Conservation (phyloP, 2,113 vertebrate genomes). For the Eurystomus gularis region DNA sequence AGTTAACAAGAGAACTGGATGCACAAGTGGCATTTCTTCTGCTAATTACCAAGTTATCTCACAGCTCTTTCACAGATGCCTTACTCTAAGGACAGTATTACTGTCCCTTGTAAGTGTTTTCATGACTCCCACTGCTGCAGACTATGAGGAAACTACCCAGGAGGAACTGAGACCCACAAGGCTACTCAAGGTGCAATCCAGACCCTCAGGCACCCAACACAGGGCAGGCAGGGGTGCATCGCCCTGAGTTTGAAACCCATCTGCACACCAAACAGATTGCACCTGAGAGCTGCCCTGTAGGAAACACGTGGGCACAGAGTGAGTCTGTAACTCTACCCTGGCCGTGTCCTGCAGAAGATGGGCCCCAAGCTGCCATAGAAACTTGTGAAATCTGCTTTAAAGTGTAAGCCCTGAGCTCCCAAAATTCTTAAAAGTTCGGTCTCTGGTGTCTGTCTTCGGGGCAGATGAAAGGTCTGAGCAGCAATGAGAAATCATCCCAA, state of each 20-base stretch:
- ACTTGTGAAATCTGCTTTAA: neutral
- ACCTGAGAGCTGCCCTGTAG: neutral
- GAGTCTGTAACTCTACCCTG: neutral
- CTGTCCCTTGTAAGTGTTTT: neutral
- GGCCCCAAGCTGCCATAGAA: neutral
- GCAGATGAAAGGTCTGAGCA: accelerated
- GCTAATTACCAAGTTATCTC: neutral
- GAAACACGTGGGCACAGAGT: neutral
- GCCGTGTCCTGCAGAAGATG: accelerated
- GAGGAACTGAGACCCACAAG: neutral
- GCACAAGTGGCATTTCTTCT: neutral
- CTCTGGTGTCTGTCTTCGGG: neutral
- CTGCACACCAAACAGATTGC: neutral
- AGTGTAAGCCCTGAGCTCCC: neutral
- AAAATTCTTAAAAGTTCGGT: neutral
- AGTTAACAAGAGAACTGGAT: neutral
- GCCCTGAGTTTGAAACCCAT: neutral
- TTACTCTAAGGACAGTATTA: neutral
- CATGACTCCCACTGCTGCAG: neutral
- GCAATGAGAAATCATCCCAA: accelerated
- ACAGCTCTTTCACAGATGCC: neutral
- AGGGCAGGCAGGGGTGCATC: neutral
- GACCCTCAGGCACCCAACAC: neutral
- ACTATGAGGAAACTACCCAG: neutral
- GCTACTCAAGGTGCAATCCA: neutral